These are phyloP conservation scores for Ceratina calcarata DNA, from an alignment of 1,140 invertebrate species.

Conservation along the genomic window DNA sequence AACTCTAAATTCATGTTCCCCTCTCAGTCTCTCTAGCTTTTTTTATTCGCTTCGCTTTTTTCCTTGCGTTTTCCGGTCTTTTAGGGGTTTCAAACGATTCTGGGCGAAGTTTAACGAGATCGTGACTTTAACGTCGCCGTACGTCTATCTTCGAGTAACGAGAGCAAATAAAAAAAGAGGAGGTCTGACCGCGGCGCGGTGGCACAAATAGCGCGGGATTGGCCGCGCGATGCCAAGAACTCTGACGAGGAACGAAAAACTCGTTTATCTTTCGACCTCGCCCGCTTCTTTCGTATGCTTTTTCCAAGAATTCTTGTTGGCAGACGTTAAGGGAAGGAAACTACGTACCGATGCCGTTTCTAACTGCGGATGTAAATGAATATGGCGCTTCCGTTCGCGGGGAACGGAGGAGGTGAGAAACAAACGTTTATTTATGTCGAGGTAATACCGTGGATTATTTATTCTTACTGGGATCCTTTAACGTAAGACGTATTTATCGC, in stretches of 20 bases:
- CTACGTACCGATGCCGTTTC: background rate
- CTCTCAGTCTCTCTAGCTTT: background rate
- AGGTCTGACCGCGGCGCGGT: slow-evolving; percentile 31
- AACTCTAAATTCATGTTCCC: background rate
- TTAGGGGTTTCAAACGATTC: slow-evolving; percentile 35
- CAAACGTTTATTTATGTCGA: slow-evolving; percentile 7
- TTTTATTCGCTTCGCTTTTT: slow-evolving; percentile 20
- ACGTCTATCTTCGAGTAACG: slow-evolving; percentile 26
- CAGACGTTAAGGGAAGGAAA: slow-evolving; percentile 1
- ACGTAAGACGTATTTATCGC: background rate
- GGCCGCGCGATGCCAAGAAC: slow-evolving; percentile 27
- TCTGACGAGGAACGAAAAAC: slow-evolving; percentile 37
- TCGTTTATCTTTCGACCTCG: slow-evolving; percentile 49
- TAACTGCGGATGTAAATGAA: slow-evolving; percentile 11
- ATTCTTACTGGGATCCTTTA: background rate
- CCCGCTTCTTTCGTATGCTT: slow-evolving; percentile 13
- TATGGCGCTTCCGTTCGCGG: background rate
- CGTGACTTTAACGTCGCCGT: slow-evolving; percentile 20
- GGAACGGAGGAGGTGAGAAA: background rate
- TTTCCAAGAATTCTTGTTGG: slow-evolving; percentile 9
- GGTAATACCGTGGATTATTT: slow-evolving; percentile 5
- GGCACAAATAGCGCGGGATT: slow-evolving; percentile 29
- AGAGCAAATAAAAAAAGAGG: slow-evolving; percentile 15
- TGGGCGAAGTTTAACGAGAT: slow-evolving; percentile 49
- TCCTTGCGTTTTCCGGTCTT: slow-evolving; percentile 6